A percentile compares a stretch with the other conserved stretches of the same genome.
Evolutionary conservation across 2,797 vertebrate species (phyloP).

Genomic region (Microctenopoma stevenorrisi): DNA sequence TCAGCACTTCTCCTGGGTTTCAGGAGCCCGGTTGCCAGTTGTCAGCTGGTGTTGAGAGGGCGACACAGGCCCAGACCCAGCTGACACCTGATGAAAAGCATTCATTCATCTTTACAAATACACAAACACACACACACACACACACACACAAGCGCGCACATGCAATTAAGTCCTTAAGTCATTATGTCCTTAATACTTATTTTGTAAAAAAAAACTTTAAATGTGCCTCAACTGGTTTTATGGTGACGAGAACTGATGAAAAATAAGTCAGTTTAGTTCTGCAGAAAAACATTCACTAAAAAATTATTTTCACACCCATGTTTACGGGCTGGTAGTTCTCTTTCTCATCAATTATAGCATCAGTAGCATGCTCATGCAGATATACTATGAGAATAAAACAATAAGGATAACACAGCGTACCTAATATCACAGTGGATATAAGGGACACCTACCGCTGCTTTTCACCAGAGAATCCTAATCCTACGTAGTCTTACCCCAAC

Average conservation of each 20-base stretch:
- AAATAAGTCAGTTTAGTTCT: background rate
- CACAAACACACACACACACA: background rate
- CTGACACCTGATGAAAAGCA: constrained; percentile 52
- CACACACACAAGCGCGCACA: background rate
- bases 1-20: constrained; percentile 59
- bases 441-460: too few species aligned
- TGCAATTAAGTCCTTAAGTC: background rate
- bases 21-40: constrained; percentile 63
- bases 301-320: too few species aligned
- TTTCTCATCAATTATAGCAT: too few species aligned
- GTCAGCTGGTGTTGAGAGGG: constrained; percentile 73
- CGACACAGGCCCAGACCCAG: constrained; percentile 26
- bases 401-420: background rate
- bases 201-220: too few species aligned
- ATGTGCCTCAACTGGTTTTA: background rate
- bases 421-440: background rate
- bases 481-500: too few species aligned
- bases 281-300: background rate
- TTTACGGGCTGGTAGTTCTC: too few species aligned
- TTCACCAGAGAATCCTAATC: too few species aligned
- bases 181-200: too few species aligned
- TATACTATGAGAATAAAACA: background rate
- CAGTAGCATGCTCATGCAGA: background rate
- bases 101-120: constrained; percentile 16
- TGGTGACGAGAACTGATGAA: constrained; percentile 1